Evolutionary conservation across 2,888 invertebrate genomes (phyloP).

Genomic region (Clepsis dumicolana): DNA sequence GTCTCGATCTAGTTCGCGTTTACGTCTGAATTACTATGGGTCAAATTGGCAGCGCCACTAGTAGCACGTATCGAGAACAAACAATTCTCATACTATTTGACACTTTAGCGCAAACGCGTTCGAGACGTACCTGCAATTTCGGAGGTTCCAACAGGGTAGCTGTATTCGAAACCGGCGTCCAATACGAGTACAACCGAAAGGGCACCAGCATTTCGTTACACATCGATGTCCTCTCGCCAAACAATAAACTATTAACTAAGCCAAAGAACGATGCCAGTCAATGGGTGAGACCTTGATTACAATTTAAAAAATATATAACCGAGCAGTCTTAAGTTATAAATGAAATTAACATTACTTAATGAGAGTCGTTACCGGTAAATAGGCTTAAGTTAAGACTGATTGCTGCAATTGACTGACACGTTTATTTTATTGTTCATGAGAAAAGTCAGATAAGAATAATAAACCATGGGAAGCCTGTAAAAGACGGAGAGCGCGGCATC

Average conservation of each 20-base stretch:
- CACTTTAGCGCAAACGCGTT: too few species aligned
- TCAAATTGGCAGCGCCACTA: too few species aligned
- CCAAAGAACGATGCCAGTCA: conserved; percentile 3
- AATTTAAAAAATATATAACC: conserved; percentile 16
- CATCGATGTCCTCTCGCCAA: neutral
- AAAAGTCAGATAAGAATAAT: neutral
- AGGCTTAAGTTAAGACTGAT: conserved; percentile 15
- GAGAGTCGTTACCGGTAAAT: conserved; percentile 23
- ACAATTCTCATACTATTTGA: too few species aligned
- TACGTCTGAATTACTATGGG: too few species aligned
- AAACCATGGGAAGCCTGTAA: conserved; percentile 18
- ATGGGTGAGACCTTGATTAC: conserved; percentile 11
- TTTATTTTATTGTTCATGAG: conserved; percentile 14
- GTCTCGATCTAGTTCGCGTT: too few species aligned
- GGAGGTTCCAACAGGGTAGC: too few species aligned
- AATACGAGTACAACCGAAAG: neutral
- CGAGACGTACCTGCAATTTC: too few species aligned
- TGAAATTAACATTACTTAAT: conserved; percentile 7
- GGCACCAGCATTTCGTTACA: neutral
- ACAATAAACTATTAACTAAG: conserved; percentile 7
- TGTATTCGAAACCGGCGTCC: neutral
- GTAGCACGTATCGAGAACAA: too few species aligned
- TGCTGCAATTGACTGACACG: conserved; percentile 11
- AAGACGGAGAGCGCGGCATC: neutral
- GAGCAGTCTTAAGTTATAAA: neutral